Evolutionary conservation across 53 echinoderm and acorn worm genomes (phyloP), one percentile per base, ranked within the genome.

Genomic region (Mesocentrotus franciscanus): DNA sequence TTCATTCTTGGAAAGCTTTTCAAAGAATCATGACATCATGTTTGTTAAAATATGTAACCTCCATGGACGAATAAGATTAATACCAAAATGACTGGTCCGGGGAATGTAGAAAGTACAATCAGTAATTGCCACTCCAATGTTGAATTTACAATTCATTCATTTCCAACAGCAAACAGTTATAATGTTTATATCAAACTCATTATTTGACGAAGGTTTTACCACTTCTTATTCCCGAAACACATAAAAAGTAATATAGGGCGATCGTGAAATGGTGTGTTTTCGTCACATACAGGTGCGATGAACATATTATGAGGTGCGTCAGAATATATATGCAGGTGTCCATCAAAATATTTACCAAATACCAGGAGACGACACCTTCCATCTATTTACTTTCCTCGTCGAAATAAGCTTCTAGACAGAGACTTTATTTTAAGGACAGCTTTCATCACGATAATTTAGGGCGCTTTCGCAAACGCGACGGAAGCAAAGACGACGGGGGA

Each of bases 331-430:
- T 81, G 36, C 81, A 81, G 81, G 81, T 81, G 81, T 42, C 8
- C 42, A 81, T 42, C 20, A 42, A 42, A 81, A 81, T 33, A 81
- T 81, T 81, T 42, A 42, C 36, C 81, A 81, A 39, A 42, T 81
- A 39, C 81, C 36, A 15, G 20, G 42, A 42, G 42, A 81, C 72
- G 81, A 39, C 81, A 81, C 42, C 81, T 81, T 42, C 36, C 18
- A 81, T 42, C 36, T 81, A 42, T 81, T 81, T 81, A 42, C 42
- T 81, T 42, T 81, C 33, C 36, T 81, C 42, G 81, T 81, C 74
- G 33, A 81, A 42, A 81, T 39, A 81, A 42, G 17, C 36, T 16
- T 39, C 20, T 6, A 42, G 42, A 81, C 81, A 39, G 42, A 81
- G 0, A 81, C 36, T 5, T 18, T 81, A 10, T 16, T 78, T 79